Conservation (phyloP, 2,888 invertebrate genomes). For the Dolichomitus sp. region DNA sequence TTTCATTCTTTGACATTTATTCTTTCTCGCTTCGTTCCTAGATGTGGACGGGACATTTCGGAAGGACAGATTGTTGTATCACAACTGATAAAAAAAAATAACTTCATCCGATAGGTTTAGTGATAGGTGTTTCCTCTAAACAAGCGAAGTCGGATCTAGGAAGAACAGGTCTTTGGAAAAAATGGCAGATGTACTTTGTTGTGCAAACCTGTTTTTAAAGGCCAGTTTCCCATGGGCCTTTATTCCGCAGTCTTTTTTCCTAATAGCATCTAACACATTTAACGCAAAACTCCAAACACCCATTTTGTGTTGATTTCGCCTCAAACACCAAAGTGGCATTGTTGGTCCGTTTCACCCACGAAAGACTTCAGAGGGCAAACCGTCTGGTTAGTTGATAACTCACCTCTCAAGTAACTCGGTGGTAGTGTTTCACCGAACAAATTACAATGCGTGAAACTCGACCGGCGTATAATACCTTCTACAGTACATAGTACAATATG, state of each 20-base stretch:
- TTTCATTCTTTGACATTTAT: background rate
- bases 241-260: no score
- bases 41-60: background rate
- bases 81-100: background rate
- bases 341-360: background rate
- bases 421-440: background rate
- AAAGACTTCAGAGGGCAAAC: background rate
- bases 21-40: background rate
- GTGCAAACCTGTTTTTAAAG: no score
- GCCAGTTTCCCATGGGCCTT: no score
- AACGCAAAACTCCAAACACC: no score
- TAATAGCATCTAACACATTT: no score
- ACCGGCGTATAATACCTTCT: background rate
- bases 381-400: background rate
- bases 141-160: no score
- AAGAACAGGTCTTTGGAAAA: no score
- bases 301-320: background rate
- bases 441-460: conserved; percentile 1
- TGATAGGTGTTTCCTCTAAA: no score
- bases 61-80: background rate
- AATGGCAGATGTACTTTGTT: no score
- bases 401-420: background rate
- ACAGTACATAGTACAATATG: background rate
- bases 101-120: background rate
- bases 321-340: background rate